Base-by-base conservation (phyloP, 2,113 vertebrate species). In the Onychorhynchus coronatus region DNA sequence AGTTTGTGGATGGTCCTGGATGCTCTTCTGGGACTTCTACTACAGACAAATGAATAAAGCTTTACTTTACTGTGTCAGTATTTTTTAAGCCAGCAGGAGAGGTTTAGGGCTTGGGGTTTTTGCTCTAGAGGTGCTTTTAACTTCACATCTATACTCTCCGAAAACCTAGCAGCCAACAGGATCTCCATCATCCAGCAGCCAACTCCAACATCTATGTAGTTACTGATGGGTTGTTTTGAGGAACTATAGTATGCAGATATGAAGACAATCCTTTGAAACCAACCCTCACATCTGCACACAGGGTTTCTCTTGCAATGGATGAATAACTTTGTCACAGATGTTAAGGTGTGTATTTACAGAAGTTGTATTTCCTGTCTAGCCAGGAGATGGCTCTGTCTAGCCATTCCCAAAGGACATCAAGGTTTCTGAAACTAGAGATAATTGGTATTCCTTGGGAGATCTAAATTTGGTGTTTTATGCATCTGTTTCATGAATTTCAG, bases 311-410 rank as follows among this genome's bases (percentile, higher is more conserved):
- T 86, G 58, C 27, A 75, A 3, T 8, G 13, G 46, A 22, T 72
- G 5, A 67, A 27, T 65, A 46, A 22, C 28, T 70, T 53, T 37
- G 77, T 91, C 42, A 49, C 28, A 76, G 47, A 21, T 4, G 12
- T 49, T 49, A 78, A 93, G 50, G 50, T 91, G 71, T 65, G 3
- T 76, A 30, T 82, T 93, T 88, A 49, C 66, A 23, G 62, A 59
- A 87, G 22, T 80, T 83, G 44, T 92, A 20, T 94, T 93, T 95
- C 70, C 75, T 83, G 3, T 83, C 41, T 94, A 93, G 88, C 96
- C 92, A 93, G 95, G 88, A 96, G 94, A 83, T 97, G 96, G 95
- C 95, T 97, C 94, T 94, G 63, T 96, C 71, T 95, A 70, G n/a
- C 75, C n/a, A 30, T 93, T 88, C 67, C 71, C 41, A 58, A 80